phyloP scores from a whole-genome alignment of 1,140 invertebrate genomes.

The Trachelipus rathkii region DNA sequence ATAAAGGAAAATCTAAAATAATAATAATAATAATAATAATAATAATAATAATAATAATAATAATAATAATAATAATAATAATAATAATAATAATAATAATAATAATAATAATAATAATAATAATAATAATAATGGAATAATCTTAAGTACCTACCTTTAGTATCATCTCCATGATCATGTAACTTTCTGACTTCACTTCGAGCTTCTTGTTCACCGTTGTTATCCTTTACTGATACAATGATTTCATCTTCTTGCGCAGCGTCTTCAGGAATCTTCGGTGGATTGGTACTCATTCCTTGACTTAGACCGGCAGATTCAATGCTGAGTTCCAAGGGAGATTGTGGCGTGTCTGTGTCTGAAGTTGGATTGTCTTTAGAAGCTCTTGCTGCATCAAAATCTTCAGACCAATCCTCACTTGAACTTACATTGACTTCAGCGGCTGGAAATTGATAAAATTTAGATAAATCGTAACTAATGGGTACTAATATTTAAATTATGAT shows the following conservation, averaged over 20 bases:
- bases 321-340: background rate
- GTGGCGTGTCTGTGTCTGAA: background rate
- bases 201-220: background rate
- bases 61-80: too few species aligned
- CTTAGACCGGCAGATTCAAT: constrained; percentile 5
- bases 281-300: background rate
- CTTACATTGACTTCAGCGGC: background rate
- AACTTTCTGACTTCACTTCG: background rate
- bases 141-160: background rate
- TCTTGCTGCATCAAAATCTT: background rate
- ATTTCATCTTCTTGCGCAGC: background rate
- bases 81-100: too few species aligned
- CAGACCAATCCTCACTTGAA: background rate
- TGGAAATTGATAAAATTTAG: background rate
- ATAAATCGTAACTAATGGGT: too few species aligned
- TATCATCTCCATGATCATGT: background rate
- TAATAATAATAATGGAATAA: background rate
- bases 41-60: too few species aligned
- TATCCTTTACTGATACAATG: background rate
- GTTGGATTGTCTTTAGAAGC: background rate
- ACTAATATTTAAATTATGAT: too few species aligned
- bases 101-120: too few species aligned
- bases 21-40: too few species aligned
- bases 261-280: background rate
- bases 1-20: too few species aligned